These are phyloP conservation scores for Simalia tracyae DNA, from an alignment of 2,797 vertebrate genomes.

Conservation along the genomic window DNA sequence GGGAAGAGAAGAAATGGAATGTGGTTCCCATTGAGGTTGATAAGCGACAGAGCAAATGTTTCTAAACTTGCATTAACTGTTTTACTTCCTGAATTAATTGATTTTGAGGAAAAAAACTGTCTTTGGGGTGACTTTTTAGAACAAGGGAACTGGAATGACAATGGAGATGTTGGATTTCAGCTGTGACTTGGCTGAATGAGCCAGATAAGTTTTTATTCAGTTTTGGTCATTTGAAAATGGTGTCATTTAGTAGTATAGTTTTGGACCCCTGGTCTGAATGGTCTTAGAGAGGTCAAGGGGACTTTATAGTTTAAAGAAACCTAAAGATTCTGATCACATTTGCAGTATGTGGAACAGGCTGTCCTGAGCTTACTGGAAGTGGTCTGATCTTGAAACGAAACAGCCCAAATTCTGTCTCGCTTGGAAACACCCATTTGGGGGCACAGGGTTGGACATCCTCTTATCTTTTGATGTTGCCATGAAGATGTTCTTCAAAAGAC, in stretches of 20 bases:
- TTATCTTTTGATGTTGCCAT: not conserved
- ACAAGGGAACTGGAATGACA: conserved; percentile 50
- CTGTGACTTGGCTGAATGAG: not conserved
- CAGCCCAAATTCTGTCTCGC: not conserved
- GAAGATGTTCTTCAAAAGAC: not conserved
- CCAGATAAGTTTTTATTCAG: not conserved
- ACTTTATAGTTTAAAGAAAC: no score
- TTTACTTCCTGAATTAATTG: conserved; percentile 8
- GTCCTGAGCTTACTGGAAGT: not conserved
- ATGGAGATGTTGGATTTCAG: conserved; percentile 43
- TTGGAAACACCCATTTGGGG: not conserved
- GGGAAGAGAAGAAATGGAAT: not conserved
- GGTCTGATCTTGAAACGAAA: not conserved
- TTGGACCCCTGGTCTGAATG: no score
- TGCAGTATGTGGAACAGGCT: not conserved
- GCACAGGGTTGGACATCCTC: not conserved
- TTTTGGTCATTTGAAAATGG: not conserved
- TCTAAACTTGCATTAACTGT: conserved; percentile 57
- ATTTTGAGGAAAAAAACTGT: not conserved
- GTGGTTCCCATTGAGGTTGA: conserved; percentile 27
- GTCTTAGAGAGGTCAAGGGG: no score
- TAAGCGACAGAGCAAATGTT: conserved; percentile 48
- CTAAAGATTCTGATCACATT: not conserved
- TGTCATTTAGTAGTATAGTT: not conserved
- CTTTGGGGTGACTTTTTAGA: conserved; percentile 3